Base-by-base conservation (phyloP, 2,113 vertebrate species). In the Brachyistius frenatus region DNA sequence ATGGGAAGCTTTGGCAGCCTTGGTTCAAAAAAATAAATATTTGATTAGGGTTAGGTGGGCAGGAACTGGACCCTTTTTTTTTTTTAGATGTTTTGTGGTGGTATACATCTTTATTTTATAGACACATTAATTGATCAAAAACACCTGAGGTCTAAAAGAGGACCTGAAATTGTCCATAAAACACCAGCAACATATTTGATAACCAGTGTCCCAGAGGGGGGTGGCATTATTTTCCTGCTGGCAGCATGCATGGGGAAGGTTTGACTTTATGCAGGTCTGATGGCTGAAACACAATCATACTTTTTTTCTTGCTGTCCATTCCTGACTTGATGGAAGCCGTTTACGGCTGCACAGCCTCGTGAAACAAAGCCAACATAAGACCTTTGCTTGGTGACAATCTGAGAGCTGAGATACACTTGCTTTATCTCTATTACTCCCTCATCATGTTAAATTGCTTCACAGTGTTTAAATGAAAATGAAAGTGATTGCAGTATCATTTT, bases 401-500 rank as follows among this genome's bases (percentile, higher is more conserved):
- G 13, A 35, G 53, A 53, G 44, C 13, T 72, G 57, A 68, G 44
- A 67, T 67, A 57, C 67, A 63, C 56, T 67, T 66, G 50, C 65
- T 66, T 78, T 52, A 62, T 60, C 69, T 46, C 50, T 58, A 53
- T 75, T 86, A 54, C 52, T 11, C 50, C 67, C 67, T 80, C 77
- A 73, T 76, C 63, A 72, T 67, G 5, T 39, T 60, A 60, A 66
- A 85, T 61, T 78, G 69, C 58, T 73, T 61, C 69, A 56, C 39
- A 61, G 39, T 60, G 69, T 76, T 76, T 68, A 60, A 83, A 65
- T 76, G 62, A 79, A 83, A 72, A 79, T 75, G 53, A 78, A 79
- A 62, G 52, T 54, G 52, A 72, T 60, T 67, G 61, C 64, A 50
- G 67, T 52, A 41, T 52, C 63, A 60, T 76, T 69, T 66, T 77